phyloP scores from a whole-genome alignment of 2,113 vertebrate species.

The Steatornis caripensis region DNA sequence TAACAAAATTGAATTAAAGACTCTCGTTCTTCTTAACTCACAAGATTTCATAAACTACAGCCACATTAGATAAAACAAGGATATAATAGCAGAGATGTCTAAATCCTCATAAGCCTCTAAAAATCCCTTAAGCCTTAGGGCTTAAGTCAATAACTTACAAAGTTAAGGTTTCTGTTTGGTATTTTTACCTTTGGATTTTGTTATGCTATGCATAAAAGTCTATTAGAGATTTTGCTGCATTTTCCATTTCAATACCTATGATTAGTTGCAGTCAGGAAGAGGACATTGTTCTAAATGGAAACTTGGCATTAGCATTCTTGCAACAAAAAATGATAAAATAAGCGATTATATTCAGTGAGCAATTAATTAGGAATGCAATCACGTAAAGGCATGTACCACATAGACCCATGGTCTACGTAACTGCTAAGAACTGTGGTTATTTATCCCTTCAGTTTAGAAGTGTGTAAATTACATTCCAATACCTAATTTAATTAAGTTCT shows the following conservation, averaged over 20 bases:
- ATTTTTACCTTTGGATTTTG: not conserved
- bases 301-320: not conserved
- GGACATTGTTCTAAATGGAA: not conserved
- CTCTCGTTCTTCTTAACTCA: not conserved
- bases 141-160: not conserved
- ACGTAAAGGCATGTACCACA: not conserved
- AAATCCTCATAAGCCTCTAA: not conserved
- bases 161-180: not conserved
- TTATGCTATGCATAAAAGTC: not conserved
- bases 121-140: not conserved
- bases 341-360: not conserved
- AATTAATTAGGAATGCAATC: not conserved
- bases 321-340: not conserved
- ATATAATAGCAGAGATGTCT: not conserved
- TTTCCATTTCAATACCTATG: not conserved
- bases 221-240: not conserved
- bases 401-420: not conserved
- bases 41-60: not conserved
- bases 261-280: not conserved
- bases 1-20: not conserved
- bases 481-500: not conserved
- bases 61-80: not conserved
- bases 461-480: not conserved
- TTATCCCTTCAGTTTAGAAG: not conserved
- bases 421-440: not conserved